A percentile compares a stretch with the other conserved stretches of the same genome.
phyloP scores from a whole-genome alignment of 2,888 invertebrate species.

The Ecdyonurus torrentis region DNA sequence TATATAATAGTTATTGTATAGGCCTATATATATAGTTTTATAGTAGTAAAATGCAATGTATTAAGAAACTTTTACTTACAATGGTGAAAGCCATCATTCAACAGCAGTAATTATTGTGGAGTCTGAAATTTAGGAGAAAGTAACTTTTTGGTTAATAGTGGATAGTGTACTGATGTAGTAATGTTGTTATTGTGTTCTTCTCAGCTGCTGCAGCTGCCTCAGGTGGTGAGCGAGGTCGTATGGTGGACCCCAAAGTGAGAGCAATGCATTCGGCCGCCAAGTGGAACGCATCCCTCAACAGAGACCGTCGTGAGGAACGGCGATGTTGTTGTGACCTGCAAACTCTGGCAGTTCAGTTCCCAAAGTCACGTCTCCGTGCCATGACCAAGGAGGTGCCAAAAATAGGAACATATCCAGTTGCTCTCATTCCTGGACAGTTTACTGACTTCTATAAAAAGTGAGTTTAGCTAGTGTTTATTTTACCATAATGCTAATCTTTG shows the following conservation, averaged over 20 bases:
- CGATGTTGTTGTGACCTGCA: constrained; percentile 83
- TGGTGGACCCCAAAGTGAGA: constrained; percentile 51
- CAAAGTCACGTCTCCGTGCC: constrained; percentile 24
- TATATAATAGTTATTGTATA: too few species aligned
- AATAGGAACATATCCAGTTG: constrained; percentile 68
- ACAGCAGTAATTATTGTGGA: too few species aligned
- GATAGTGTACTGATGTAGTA: too few species aligned
- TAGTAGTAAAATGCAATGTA: too few species aligned
- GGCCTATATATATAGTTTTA: too few species aligned
- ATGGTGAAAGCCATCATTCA: too few species aligned
- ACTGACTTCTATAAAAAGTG: constrained; percentile 65
- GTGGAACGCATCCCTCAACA: constrained; percentile 80
- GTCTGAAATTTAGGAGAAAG: too few species aligned
- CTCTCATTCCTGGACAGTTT: constrained; percentile 93
- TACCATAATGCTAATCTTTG: too few species aligned
- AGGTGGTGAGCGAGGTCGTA: constrained; percentile 15
- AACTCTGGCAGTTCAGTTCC: constrained; percentile 70
- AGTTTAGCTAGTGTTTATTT: constrained; percentile 14
- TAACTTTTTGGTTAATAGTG: too few species aligned
- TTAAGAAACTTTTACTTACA: too few species aligned
- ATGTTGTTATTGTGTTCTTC: too few species aligned
- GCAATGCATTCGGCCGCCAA: constrained; percentile 73
- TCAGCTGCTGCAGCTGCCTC: constrained; percentile 12
- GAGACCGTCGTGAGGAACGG: constrained; percentile 49
- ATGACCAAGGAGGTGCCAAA: constrained; percentile 31